phyloP scores from a whole-genome alignment of 1,140 invertebrate genomes.

The Lasioglossum albipes region DNA sequence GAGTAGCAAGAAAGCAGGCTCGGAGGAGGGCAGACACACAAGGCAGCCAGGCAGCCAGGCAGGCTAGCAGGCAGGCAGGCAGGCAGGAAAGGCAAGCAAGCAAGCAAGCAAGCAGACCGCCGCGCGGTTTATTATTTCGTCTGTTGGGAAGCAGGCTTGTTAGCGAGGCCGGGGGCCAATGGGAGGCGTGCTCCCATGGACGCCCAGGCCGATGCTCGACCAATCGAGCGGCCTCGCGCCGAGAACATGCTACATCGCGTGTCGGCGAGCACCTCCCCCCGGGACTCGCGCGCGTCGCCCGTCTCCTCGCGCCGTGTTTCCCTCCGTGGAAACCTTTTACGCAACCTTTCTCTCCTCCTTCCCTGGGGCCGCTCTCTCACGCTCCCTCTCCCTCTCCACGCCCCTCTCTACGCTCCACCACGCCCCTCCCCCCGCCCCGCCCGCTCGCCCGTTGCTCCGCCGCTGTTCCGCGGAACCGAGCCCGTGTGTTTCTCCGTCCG shows the following conservation, averaged over 20 bases:
- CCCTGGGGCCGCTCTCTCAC: conserved; percentile 27
- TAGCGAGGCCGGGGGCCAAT: conserved; percentile 74
- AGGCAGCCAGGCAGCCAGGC: conserved; percentile 20
- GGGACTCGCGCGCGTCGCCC: conserved; percentile 56
- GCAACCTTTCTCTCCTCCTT: conserved; percentile 45
- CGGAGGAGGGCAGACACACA: conserved; percentile 3
- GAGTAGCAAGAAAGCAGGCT: conserved; percentile 12
- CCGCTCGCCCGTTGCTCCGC: neutral
- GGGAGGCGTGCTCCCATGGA: conserved; percentile 72
- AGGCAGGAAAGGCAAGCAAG: conserved; percentile 24
- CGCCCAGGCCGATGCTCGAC: conserved; percentile 70
- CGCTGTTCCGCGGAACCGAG: no score
- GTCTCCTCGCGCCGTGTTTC: conserved; percentile 25
- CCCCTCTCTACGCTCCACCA: neutral
- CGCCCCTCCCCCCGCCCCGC: neutral
- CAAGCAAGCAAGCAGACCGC: conserved; percentile 20
- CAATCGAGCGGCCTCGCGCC: conserved; percentile 68
- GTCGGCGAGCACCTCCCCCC: conserved; percentile 77
- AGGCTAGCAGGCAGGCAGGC: conserved; percentile 15
- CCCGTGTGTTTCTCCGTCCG: conserved; percentile 12
- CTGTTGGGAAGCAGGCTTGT: conserved; percentile 76
- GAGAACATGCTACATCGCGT: conserved; percentile 78
- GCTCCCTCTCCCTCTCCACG: neutral
- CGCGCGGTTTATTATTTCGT: conserved; percentile 77
- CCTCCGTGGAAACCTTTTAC: conserved; percentile 54